Percentiles rank a stretch among this genome's conserved stretches.
Evolutionary conservation across 2,113 vertebrate genomes (phyloP).

Genomic region (Glareola pratincola): DNA sequence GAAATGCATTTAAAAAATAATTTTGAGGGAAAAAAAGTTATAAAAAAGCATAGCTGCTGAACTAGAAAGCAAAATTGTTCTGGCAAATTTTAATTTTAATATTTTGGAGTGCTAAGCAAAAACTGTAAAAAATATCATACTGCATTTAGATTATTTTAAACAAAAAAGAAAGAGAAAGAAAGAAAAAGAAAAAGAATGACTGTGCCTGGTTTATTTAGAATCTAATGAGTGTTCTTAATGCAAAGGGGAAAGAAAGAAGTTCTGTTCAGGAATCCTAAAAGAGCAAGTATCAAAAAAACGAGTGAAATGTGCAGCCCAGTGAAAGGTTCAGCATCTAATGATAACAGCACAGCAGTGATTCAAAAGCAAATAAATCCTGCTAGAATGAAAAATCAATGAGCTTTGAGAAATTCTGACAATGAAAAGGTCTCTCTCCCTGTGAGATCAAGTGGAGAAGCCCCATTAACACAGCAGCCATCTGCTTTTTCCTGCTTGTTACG

Average conservation of each 20-base stretch:
- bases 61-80: neutral
- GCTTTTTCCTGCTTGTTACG: conserved; percentile 14
- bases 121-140: neutral
- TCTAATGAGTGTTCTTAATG: neutral
- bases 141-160: neutral
- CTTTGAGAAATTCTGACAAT: conserved; percentile 55
- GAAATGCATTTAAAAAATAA: neutral
- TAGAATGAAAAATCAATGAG: conserved; percentile 70
- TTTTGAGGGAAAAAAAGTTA: neutral
- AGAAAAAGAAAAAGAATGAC: neutral
- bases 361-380: conserved; percentile 63
- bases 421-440: conserved; percentile 45
- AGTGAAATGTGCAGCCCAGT: conserved; percentile 51
- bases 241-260: neutral
- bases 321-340: conserved; percentile 52
- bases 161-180: neutral
- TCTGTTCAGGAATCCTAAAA: conserved; percentile 35
- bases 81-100: neutral
- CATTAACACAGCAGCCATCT: conserved; percentile 64
- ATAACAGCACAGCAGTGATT: conserved; percentile 57
- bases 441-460: conserved; percentile 55
- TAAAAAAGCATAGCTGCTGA: neutral
- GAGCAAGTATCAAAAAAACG: conserved; percentile 14
- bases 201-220: neutral
- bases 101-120: neutral